Conservation (phyloP, 2,888 invertebrate genomes). For the Willowsia nigromaculata region DNA sequence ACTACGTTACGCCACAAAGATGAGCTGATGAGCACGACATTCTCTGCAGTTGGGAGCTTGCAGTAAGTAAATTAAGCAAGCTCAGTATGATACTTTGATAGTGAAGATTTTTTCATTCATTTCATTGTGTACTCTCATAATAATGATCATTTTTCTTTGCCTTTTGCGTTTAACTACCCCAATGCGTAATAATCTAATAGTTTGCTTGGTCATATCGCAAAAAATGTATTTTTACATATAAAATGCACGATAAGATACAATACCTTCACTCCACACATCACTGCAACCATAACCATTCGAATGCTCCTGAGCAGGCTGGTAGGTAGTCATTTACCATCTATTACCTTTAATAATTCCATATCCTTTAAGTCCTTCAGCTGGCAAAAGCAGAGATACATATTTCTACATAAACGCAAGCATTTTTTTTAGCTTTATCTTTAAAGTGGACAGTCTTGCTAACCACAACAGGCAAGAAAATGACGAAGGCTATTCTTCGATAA, state of each 20-base stretch:
- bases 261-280: neutral
- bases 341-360: neutral
- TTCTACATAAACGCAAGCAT: too few species aligned
- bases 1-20: neutral
- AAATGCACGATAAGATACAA: neutral
- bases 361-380: neutral
- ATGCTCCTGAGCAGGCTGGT: neutral
- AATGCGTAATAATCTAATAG: neutral
- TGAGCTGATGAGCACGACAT: neutral
- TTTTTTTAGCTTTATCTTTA: neutral
- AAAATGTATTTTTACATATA: neutral
- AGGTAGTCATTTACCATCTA: neutral
- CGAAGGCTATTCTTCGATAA: slow-evolving; percentile 43
- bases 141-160: neutral
- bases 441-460: slow-evolving; percentile 23
- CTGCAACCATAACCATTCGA: neutral
- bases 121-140: neutral
- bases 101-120: neutral
- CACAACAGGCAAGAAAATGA: slow-evolving; percentile 30
- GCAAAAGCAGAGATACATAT: neutral
- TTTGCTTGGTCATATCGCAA: neutral
- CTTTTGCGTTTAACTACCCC: neutral
- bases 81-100: neutral
- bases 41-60: neutral
- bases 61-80: neutral